These are phyloP conservation scores for Rhipidura dahli DNA, from an alignment of 2,113 vertebrate genomes.

Conservation along the genomic window DNA sequence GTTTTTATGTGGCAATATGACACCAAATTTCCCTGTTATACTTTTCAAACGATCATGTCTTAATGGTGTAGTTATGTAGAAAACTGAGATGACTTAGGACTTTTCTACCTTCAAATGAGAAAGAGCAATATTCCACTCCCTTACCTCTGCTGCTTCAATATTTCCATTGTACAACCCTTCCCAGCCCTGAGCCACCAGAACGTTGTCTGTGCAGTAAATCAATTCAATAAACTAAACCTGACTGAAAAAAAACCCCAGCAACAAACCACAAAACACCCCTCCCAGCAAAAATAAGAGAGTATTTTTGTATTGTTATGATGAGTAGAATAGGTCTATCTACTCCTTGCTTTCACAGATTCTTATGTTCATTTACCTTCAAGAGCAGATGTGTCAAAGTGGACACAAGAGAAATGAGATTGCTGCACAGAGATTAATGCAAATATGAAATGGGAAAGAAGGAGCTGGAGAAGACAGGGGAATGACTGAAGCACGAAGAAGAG, in stretches of 20 bases:
- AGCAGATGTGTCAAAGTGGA: background rate
- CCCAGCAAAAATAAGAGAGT: background rate
- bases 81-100: background rate
- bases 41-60: background rate
- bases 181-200: background rate
- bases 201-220: background rate
- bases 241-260: background rate
- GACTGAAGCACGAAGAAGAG: background rate
- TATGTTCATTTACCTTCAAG: background rate
- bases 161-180: background rate
- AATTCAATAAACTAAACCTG: background rate
- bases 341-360: background rate
- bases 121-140: background rate
- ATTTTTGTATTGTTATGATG: background rate
- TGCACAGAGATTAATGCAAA: background rate
- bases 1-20: background rate
- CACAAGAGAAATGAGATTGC: background rate
- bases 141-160: background rate
- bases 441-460: background rate
- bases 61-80: background rate
- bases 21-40: background rate
- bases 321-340: background rate
- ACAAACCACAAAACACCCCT: accelerated
- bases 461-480: background rate
- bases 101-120: background rate